phyloP scores from a whole-genome alignment of 2,113 vertebrate species.

The Ochotona curzoniae region DNA sequence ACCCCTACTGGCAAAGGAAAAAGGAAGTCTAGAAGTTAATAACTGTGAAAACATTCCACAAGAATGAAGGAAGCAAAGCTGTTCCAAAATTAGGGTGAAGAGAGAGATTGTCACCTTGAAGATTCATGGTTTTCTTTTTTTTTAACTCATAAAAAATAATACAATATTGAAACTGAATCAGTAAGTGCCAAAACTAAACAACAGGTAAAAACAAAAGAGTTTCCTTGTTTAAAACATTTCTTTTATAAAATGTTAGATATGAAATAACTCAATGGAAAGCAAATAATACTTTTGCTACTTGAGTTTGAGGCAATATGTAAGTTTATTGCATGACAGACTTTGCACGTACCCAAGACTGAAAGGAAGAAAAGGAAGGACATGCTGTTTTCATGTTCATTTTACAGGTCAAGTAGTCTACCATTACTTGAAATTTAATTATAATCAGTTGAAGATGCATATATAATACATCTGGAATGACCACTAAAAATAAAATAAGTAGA shows the following conservation, averaged over 20 bases:
- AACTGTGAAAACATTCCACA: not conserved
- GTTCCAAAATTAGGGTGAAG: no score
- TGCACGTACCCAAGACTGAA: not conserved
- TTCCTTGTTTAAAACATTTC: not conserved
- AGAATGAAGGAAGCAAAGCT: not conserved
- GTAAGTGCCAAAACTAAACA: not conserved
- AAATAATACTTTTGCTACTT: not conserved
- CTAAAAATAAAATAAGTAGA: not conserved
- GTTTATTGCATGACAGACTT: not conserved
- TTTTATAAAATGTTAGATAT: not conserved
- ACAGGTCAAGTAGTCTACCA: not conserved
- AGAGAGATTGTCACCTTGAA: no score
- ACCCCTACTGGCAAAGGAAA: not conserved
- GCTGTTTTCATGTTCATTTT: not conserved
- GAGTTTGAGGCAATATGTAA: not conserved
- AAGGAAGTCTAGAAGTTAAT: not conserved
- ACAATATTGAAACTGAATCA: not conserved
- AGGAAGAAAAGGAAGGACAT: not conserved
- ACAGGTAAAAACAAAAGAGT: not conserved
- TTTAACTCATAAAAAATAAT: not conserved
- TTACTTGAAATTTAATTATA: not conserved
- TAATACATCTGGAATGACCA: not conserved
- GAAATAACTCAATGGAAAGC: not conserved
- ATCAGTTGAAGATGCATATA: not conserved
- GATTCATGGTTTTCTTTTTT: not conserved